Evolutionary conservation across 2,113 vertebrate species (phyloP).

Genomic region (Oxyura jamaicensis): DNA sequence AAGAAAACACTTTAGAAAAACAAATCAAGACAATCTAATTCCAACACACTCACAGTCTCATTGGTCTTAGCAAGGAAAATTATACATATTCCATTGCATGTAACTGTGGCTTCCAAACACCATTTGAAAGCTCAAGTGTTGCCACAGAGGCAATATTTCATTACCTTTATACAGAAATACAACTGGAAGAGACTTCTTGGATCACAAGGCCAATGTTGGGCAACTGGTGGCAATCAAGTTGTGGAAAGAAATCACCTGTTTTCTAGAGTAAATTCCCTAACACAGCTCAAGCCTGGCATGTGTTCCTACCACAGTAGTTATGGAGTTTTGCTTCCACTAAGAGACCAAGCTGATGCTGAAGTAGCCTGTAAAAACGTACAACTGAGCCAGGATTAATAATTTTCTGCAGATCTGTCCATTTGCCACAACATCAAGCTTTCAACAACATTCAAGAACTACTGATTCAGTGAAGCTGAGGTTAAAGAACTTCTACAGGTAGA

Average conservation of each 20-base stretch:
- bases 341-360: background rate
- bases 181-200: background rate
- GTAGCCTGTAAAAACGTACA: background rate
- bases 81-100: background rate
- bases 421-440: background rate
- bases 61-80: background rate
- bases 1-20: background rate
- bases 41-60: background rate
- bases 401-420: background rate
- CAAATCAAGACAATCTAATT: background rate
- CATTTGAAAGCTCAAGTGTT: background rate
- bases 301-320: background rate
- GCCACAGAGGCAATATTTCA: background rate
- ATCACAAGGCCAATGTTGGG: background rate
- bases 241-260: background rate
- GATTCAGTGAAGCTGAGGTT: background rate
- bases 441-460: background rate
- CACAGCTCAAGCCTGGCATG: background rate
- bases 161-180: background rate
- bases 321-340: background rate
- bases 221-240: background rate
- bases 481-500: background rate
- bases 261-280: background rate
- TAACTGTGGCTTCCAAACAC: background rate
- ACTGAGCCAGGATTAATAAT: background rate